phyloP scores from a whole-genome alignment of 2,888 invertebrate genomes.

The Cantharis nigra region DNA sequence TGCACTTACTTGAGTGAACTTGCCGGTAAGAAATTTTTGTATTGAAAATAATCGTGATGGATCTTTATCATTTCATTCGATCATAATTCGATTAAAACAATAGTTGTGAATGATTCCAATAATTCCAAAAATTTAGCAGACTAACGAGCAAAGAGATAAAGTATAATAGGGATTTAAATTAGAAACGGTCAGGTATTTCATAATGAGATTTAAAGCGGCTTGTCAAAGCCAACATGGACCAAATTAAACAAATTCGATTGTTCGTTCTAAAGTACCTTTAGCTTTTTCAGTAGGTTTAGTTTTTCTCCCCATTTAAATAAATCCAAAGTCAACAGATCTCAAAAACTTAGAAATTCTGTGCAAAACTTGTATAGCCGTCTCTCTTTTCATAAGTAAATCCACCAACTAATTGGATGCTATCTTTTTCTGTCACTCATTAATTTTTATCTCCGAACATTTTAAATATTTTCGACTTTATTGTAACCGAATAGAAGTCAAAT shows the following conservation, averaged over 20 bases:
- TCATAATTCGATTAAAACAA: background rate
- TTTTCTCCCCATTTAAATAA: background rate
- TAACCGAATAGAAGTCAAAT: conserved; percentile 33
- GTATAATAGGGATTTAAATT: conserved; percentile 17
- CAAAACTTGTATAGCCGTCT: conserved; percentile 8
- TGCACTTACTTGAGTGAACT: conserved; percentile 18
- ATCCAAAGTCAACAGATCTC: background rate
- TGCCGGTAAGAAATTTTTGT: conserved; percentile 16
- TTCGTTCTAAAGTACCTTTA: conserved; percentile 12
- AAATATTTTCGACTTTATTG: conserved; percentile 36
- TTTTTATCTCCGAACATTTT: conserved; percentile 48
- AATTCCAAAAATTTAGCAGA: conserved; percentile 3
- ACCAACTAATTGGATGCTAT: conserved; percentile 45
- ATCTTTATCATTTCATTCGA: background rate
- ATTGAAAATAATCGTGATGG: conserved; percentile 8
- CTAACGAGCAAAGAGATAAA: conserved; percentile 19
- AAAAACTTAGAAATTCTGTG: background rate
- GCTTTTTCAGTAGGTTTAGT: conserved; percentile 7
- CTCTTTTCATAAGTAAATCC: conserved; percentile 1
- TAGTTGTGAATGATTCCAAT: background rate
- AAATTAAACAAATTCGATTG: conserved; percentile 23
- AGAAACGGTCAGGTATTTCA: conserved; percentile 28
- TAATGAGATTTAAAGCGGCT: conserved; percentile 28
- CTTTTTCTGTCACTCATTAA: conserved; percentile 47
- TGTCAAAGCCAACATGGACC: conserved; percentile 24